These are phyloP conservation scores for Phrynocephalus forsythii DNA, from an alignment of 2,797 vertebrate genomes.

Conservation along the genomic window DNA sequence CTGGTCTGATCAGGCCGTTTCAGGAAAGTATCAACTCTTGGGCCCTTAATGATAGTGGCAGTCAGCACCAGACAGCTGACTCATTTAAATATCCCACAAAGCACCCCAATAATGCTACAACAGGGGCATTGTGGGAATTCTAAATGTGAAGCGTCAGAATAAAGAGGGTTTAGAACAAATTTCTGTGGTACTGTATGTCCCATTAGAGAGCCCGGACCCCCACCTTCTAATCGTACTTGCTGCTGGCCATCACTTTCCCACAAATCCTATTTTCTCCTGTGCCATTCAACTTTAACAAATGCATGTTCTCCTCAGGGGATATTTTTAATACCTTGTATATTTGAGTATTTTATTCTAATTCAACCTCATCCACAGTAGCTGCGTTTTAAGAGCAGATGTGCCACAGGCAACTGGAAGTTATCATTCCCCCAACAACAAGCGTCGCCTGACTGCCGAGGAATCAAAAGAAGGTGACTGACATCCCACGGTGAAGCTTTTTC, in stretches of 20 bases:
- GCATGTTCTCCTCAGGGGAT: neutral
- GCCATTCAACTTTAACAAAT: neutral
- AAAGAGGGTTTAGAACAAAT: neutral
- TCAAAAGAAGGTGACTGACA: conserved; percentile 17
- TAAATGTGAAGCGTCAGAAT: neutral
- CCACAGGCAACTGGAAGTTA: neutral
- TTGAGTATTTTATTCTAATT: neutral
- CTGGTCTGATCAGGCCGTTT: neutral
- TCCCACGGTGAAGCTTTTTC: neutral
- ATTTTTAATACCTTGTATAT: too few species aligned
- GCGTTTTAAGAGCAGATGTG: neutral
- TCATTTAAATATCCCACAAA: neutral
- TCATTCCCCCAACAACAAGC: neutral
- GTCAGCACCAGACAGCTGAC: neutral
- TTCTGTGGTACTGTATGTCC: neutral
- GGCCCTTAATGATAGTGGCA: neutral
- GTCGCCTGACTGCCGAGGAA: conserved; percentile 1
- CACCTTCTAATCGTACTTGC: neutral
- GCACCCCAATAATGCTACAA: neutral
- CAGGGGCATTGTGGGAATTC: neutral
- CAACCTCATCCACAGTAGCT: neutral
- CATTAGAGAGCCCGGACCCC: neutral
- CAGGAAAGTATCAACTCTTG: neutral
- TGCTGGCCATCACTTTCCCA: neutral
- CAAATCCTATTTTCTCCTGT: neutral